These are phyloP conservation scores for Diplodus puntazzo DNA, from an alignment of 2,797 vertebrate genomes.

Conservation along the genomic window DNA sequence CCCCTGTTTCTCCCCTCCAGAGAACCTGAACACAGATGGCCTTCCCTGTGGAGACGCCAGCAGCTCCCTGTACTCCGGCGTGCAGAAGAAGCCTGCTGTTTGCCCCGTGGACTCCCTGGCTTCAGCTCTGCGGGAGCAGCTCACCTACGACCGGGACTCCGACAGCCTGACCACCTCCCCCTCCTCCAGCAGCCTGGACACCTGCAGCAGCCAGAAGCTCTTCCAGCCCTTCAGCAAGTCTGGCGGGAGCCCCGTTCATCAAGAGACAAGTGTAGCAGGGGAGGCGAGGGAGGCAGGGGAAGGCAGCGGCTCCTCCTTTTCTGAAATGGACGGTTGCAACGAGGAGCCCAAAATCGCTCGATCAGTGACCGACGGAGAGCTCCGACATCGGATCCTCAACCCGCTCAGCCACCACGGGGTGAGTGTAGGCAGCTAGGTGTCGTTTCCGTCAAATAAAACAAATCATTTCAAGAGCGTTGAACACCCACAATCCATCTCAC, in stretches of 20 bases:
- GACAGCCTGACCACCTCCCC: constrained; percentile 89
- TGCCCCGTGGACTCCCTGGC: constrained; percentile 85
- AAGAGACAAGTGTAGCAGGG: constrained; percentile 68
- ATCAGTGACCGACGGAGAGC: constrained; percentile 93
- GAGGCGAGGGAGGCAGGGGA: constrained; percentile 51
- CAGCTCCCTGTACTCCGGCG: constrained; percentile 87
- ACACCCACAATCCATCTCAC: not conserved
- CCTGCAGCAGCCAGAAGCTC: constrained; percentile 89
- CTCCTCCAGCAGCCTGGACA: constrained; percentile 91
- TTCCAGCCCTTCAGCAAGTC: constrained; percentile 88
- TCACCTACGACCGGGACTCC: constrained; percentile 77
- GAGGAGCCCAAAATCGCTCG: constrained; percentile 90
- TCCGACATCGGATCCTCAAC: constrained; percentile 89
- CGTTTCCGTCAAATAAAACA: not conserved
- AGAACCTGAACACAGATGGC: constrained; percentile 77
- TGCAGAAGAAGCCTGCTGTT: constrained; percentile 86
- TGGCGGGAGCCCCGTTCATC: constrained; percentile 48
- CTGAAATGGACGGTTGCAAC: constrained; percentile 85
- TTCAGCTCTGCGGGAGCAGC: constrained; percentile 84
- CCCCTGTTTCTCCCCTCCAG: constrained; percentile 47
- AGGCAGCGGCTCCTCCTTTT: constrained; percentile 88
- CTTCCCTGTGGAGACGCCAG: constrained; percentile 83
- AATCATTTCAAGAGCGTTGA: not conserved
- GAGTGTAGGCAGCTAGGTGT: constrained; percentile 74
- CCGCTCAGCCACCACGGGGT: constrained; percentile 90